phyloP scores from a whole-genome alignment of 1,140 invertebrate genomes.

The Galleria mellonella region DNA sequence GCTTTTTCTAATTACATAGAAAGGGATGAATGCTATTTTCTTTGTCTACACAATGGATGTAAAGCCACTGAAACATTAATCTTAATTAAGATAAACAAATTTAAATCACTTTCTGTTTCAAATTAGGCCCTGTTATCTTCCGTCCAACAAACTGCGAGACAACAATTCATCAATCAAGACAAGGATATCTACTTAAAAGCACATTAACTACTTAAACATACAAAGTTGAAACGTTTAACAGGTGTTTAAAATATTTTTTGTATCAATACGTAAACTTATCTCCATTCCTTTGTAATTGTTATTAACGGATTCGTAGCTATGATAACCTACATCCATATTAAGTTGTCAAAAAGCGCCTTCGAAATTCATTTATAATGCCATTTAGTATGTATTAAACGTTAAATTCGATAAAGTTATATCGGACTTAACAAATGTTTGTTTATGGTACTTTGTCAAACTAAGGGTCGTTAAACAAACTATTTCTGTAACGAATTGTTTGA shows the following conservation, averaged over 20 bases:
- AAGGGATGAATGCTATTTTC: too few species aligned
- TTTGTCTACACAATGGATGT: background rate
- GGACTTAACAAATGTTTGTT: conserved; percentile 1
- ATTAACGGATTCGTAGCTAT: conserved; percentile 38
- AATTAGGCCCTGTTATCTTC: conserved; percentile 32
- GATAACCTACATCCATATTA: conserved; percentile 45
- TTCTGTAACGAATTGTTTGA: conserved; percentile 41
- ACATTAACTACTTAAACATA: conserved; percentile 52
- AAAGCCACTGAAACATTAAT: conserved; percentile 38
- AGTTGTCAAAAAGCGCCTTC: conserved; percentile 61
- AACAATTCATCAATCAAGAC: conserved; percentile 64
- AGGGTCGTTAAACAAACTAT: conserved; percentile 40
- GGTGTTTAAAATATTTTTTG: conserved; percentile 20
- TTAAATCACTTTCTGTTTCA: conserved; percentile 38
- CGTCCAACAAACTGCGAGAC: conserved; percentile 39
- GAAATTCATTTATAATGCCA: conserved; percentile 40
- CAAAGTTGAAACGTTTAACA: conserved; percentile 18
- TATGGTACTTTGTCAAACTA: conserved; percentile 30
- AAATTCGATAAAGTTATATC: conserved; percentile 23
- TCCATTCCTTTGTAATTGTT: conserved; percentile 43
- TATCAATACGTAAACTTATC: conserved; percentile 16
- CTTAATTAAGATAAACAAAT: conserved; percentile 62
- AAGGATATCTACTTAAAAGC: conserved; percentile 63
- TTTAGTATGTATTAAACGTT: conserved; percentile 10
- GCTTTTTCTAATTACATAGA: too few species aligned